These are phyloP conservation scores for Nomada goodeniana DNA, from an alignment of 2,888 invertebrate species.

Conservation along the genomic window DNA sequence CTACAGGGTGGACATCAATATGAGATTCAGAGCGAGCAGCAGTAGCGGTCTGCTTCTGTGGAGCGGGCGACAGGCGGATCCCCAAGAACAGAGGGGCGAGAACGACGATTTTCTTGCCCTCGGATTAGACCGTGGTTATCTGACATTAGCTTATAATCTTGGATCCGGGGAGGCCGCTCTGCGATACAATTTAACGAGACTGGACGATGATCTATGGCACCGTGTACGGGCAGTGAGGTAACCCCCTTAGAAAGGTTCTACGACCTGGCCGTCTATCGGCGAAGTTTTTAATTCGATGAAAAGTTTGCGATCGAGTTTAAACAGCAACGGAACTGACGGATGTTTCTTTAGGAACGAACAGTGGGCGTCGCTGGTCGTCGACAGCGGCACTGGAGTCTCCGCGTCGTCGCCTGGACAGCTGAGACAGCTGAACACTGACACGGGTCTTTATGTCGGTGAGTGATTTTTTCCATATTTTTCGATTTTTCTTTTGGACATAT, in stretches of 20 bases:
- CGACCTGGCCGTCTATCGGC: not conserved
- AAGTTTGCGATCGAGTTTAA: conserved; percentile 38
- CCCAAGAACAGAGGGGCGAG: conserved; percentile 84
- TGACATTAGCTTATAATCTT: conserved; percentile 92
- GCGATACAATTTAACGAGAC: conserved; percentile 92
- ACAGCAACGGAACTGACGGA: conserved; percentile 15
- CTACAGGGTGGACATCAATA: conserved; percentile 94
- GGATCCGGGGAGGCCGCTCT: conserved; percentile 95
- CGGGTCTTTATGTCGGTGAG: conserved; percentile 95
- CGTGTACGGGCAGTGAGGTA: conserved; percentile 91
- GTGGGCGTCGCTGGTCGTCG: conserved; percentile 94
- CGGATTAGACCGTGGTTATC: conserved; percentile 92
- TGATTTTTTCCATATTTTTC: conserved; percentile 1
- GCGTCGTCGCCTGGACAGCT: conserved; percentile 94
- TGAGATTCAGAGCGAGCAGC: conserved; percentile 91
- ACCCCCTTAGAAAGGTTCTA: conserved; percentile 46
- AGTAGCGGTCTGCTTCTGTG: conserved; percentile 92
- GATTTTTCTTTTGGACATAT: not conserved
- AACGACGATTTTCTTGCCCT: conserved; percentile 93
- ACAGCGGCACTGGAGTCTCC: conserved; percentile 92
- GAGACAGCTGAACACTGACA: conserved; percentile 93
- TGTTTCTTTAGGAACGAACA: conserved; percentile 89
- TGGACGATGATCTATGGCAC: conserved; percentile 96
- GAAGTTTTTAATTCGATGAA: conserved; percentile 12
- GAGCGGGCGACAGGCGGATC: conserved; percentile 89